These are phyloP conservation scores for Drosophila bunnanda DNA, from an alignment of 2,888 invertebrate genomes.

Conservation along the genomic window DNA sequence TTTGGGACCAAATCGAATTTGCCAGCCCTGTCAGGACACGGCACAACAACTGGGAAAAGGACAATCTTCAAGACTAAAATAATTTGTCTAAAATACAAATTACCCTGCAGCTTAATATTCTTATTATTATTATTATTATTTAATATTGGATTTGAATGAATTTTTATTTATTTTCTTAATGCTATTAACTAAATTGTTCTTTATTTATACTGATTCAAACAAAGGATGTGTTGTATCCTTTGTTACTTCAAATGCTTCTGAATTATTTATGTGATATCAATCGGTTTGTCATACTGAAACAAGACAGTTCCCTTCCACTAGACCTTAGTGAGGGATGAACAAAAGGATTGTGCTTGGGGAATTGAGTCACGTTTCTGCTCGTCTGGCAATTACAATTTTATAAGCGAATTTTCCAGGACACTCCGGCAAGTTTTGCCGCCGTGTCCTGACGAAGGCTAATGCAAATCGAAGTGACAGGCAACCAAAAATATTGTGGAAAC, in stretches of 20 bases:
- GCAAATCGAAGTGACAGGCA: conserved; percentile 69
- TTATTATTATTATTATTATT: neutral
- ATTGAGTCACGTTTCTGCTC: conserved; percentile 40
- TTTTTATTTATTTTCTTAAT: neutral
- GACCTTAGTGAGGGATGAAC: neutral
- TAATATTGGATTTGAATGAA: neutral
- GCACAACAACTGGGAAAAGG: neutral
- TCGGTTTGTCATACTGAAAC: neutral
- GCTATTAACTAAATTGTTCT: neutral
- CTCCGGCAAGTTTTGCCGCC: neutral
- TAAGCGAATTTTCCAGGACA: conserved; percentile 56
- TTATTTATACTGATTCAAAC: neutral
- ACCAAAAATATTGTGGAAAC: conserved; percentile 38
- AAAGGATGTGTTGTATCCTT: neutral
- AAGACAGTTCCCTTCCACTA: neutral
- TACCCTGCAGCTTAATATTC: neutral
- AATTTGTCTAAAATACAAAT: neutral
- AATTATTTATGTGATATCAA: neutral
- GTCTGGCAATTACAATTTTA: conserved; percentile 72
- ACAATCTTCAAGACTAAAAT: too few relatives aligned
- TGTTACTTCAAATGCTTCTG: neutral
- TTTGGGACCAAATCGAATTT: conserved; percentile 40
- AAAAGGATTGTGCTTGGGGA: conserved; percentile 16
- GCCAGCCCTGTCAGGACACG: conserved; percentile 7
- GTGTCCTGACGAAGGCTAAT: conserved; percentile 48